Conservation (phyloP, 1,140 invertebrate species). For the Heterodera schachtii region DNA sequence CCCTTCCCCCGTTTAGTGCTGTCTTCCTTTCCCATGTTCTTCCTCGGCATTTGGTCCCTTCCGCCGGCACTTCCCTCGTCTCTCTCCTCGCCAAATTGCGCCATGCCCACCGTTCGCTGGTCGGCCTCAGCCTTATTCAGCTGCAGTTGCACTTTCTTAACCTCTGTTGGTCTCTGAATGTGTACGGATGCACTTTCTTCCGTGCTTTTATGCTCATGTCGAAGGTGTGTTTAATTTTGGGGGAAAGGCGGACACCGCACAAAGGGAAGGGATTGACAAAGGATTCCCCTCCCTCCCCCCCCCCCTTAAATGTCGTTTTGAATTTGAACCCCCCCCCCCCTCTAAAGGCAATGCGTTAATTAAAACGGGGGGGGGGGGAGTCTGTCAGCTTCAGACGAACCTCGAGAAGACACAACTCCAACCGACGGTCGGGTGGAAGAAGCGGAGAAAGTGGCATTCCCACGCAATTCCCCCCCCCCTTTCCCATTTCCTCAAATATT, state of each 20-base stretch:
- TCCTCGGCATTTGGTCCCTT: constrained; percentile 41
- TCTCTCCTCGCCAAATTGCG: constrained; percentile 37
- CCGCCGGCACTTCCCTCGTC: constrained; percentile 23
- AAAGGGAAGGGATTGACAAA: too few relatives aligned
- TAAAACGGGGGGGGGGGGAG: background rate
- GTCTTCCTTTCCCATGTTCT: constrained; percentile 38
- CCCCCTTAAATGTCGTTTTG: too few relatives aligned
- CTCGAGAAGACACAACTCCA: background rate
- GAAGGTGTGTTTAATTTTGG: constrained; percentile 40
- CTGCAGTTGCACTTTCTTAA: constrained; percentile 46
- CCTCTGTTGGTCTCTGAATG: constrained; percentile 46
- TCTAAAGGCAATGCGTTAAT: too few relatives aligned
- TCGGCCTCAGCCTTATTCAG: constrained; percentile 35
- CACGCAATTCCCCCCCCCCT: background rate
- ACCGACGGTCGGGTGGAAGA: too few relatives aligned
- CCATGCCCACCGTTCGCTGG: constrained; percentile 34
- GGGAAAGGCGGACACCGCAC: too few relatives aligned
- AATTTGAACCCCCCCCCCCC: too few relatives aligned
- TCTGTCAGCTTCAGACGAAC: background rate
- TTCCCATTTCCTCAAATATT: constrained; percentile 21
- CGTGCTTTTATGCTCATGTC: constrained; percentile 48
- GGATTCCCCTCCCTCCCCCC: too few relatives aligned
- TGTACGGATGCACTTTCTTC: constrained; percentile 52
- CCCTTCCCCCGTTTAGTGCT: constrained; percentile 31
- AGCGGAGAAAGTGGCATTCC: background rate